Conservation (phyloP, 2,888 invertebrate genomes). For the Acleris cristana region DNA sequence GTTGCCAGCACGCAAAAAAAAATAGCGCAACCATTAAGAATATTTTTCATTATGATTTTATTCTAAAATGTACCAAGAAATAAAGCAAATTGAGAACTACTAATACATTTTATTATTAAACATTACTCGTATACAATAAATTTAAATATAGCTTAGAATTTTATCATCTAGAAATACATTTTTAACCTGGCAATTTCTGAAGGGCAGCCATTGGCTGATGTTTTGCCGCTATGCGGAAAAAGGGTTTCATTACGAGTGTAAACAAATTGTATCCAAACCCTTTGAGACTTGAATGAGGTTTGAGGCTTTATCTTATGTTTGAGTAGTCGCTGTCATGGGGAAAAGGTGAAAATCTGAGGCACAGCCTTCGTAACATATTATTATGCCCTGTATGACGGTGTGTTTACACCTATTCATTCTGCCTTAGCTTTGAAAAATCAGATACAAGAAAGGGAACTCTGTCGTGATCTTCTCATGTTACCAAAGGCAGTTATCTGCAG, state of each 20-base stretch:
- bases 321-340: not conserved
- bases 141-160: not conserved
- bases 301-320: not conserved
- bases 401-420: no score
- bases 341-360: not conserved
- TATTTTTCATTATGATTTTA: not conserved
- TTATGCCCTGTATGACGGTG: no score
- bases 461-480: no score
- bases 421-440: no score
- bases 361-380: not conserved
- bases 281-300: not conserved
- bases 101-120: not conserved
- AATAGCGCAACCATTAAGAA: conserved; percentile 5
- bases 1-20: conserved; percentile 50
- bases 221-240: conserved; percentile 71
- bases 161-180: conserved; percentile 36
- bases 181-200: conserved; percentile 53
- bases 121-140: not conserved
- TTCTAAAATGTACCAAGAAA: conserved; percentile 8
- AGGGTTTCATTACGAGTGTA: conserved; percentile 20
- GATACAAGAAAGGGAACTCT: no score
- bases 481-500: no score
- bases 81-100: not conserved
- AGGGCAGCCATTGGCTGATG: conserved; percentile 58
- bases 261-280: conserved; percentile 43